Conservation (phyloP, 2,888 invertebrate species). For the Microplitis manilae region DNA sequence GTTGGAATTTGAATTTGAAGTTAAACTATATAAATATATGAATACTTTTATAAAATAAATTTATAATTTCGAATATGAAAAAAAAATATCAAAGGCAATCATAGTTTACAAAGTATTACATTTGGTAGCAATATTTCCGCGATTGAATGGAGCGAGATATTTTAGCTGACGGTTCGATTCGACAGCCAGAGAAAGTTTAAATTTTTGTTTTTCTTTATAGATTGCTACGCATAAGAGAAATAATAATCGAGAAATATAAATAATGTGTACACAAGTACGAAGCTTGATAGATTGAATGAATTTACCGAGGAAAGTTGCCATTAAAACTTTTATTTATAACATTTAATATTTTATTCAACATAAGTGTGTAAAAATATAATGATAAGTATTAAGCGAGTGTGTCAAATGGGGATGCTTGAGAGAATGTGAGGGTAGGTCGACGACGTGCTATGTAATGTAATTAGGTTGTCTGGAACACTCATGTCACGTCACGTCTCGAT, state of each 20-base stretch:
- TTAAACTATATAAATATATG: too few species aligned
- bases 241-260: conserved; percentile 47
- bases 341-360: too few species aligned
- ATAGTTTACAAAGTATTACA: conserved; percentile 59
- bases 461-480: conserved; percentile 76
- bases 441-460: conserved; percentile 69
- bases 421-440: conserved; percentile 49
- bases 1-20: too few species aligned
- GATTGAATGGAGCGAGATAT: conserved; percentile 55
- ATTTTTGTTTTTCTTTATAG: conserved; percentile 62
- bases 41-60: too few species aligned
- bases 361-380: background rate
- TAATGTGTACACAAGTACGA: background rate
- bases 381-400: background rate
- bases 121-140: conserved; percentile 50
- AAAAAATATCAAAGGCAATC: conserved; percentile 64
- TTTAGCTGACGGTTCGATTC: conserved; percentile 47
- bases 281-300: too few species aligned
- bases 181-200: conserved; percentile 30
- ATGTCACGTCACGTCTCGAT: conserved; percentile 68
- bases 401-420: background rate
- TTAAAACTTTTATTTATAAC: too few species aligned
- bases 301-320: too few species aligned
- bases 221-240: conserved; percentile 60
- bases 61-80: conserved; percentile 6